Evolutionary conservation across 2,797 vertebrate species (phyloP).

Genomic region (Peromyscus aztecus): DNA sequence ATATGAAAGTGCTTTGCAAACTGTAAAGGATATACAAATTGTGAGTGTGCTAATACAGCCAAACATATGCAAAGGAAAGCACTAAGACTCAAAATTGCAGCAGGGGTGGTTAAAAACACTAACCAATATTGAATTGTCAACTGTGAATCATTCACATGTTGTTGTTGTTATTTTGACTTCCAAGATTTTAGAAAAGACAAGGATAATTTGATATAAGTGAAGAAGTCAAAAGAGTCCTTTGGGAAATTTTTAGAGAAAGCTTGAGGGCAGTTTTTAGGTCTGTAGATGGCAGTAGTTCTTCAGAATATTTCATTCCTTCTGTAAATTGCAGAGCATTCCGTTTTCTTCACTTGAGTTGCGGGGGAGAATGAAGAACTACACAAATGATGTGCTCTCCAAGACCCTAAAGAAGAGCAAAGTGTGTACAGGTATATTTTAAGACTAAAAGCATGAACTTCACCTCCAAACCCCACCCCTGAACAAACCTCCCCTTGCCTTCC

Average conservation of each 20-base stretch:
- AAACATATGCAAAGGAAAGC: constrained; percentile 62
- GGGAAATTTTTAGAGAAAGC: constrained; percentile 33
- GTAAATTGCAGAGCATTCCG: constrained; percentile 53
- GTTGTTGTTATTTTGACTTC: constrained; percentile 20
- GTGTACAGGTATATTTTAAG: not conserved
- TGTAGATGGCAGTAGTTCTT: constrained; percentile 79
- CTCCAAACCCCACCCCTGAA: not conserved
- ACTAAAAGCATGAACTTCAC: not conserved
- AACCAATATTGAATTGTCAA: constrained; percentile 51
- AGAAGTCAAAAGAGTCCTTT: constrained; percentile 9
- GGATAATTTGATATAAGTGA: constrained; percentile 38
- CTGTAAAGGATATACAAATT: constrained; percentile 11
- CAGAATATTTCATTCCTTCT: constrained; percentile 49
- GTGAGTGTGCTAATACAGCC: constrained; percentile 14
- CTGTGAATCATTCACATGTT: not conserved
- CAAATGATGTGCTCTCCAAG: not conserved
- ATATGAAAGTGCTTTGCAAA: constrained; percentile 55
- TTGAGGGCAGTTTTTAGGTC: constrained; percentile 63
- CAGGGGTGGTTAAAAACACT: constrained; percentile 18
- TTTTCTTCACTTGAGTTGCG: constrained; percentile 23
- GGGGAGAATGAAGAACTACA: not conserved
- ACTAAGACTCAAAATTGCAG: constrained; percentile 41
- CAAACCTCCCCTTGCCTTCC: not conserved
- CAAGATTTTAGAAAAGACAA: constrained; percentile 46
- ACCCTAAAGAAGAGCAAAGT: constrained; percentile 6